Evolutionary conservation across 2,113 vertebrate genomes (phyloP).

Genomic region (Gila orcuttii): DNA sequence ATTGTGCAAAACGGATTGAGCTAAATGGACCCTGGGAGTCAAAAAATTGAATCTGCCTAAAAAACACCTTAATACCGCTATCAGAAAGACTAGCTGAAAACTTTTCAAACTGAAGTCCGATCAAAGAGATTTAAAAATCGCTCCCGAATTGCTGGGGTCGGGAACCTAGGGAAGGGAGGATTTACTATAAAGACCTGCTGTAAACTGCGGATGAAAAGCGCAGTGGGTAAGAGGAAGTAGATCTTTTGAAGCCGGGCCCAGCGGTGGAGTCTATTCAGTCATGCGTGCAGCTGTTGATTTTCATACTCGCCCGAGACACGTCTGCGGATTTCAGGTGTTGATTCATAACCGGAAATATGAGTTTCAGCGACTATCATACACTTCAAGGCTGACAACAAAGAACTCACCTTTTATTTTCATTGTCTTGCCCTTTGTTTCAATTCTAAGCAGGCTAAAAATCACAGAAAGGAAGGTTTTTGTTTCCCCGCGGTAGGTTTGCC

Average conservation of each 20-base stretch:
- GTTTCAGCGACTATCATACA: neutral
- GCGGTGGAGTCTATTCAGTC: neutral
- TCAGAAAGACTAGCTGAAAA: constrained; percentile 26
- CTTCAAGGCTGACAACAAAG: constrained; percentile 4
- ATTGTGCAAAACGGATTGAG: neutral
- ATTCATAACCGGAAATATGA: neutral
- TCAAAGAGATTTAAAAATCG: constrained; percentile 9
- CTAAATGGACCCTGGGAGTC: constrained; percentile 14
- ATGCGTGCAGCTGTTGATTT: neutral
- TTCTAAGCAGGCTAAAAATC: constrained; percentile 22
- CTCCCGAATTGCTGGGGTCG: neutral
- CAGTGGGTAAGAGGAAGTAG: neutral
- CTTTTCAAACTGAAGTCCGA: constrained; percentile 38
- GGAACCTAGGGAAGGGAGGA: neutral
- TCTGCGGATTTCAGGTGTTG: constrained; percentile 14
- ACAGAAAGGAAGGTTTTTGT: constrained; percentile 17
- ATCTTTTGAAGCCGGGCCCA: constrained; percentile 11
- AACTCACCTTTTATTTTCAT: neutral
- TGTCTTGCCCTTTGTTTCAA: neutral
- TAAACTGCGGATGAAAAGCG: constrained; percentile 16
- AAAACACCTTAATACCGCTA: constrained; percentile 34
- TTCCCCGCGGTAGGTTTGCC: constrained; percentile 34
- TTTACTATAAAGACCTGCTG: constrained; percentile 18
- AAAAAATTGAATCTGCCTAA: neutral
- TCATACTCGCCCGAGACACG: neutral